phyloP scores from a whole-genome alignment of 2,113 vertebrate genomes.

The Mastomys natalensis region DNA sequence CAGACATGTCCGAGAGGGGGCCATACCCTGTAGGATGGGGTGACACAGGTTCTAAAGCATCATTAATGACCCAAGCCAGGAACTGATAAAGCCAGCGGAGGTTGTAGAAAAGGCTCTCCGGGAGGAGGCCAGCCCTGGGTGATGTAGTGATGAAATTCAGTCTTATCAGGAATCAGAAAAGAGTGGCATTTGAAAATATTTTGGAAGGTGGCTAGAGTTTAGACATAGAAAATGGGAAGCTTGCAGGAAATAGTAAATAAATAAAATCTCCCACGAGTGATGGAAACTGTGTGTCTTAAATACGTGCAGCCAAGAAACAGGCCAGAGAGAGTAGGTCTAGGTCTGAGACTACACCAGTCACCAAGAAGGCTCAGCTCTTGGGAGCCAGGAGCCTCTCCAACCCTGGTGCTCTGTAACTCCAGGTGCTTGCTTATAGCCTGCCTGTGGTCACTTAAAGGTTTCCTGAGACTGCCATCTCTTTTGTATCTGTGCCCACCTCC shows the following conservation, averaged over 20 bases:
- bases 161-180: background rate
- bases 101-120: conserved; percentile 12
- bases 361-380: background rate
- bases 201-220: conserved; percentile 44
- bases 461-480: background rate
- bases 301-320: background rate
- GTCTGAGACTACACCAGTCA: background rate
- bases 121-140: conserved; percentile 46
- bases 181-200: conserved; percentile 28
- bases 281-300: background rate
- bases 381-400: background rate
- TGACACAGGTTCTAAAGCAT: background rate
- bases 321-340: fast-evolving
- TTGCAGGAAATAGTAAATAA: background rate
- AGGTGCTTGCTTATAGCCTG: fast-evolving
- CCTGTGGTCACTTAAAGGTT: background rate
- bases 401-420: background rate
- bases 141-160: conserved; percentile 54
- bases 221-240: background rate
- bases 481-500: background rate
- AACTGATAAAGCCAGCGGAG: background rate
- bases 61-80: background rate
- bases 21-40: too few relatives aligned
- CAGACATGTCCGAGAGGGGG: background rate
- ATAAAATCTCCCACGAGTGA: background rate